phyloP scores from a whole-genome alignment of 2,797 vertebrate genomes.

The Onychomys torridus region DNA sequence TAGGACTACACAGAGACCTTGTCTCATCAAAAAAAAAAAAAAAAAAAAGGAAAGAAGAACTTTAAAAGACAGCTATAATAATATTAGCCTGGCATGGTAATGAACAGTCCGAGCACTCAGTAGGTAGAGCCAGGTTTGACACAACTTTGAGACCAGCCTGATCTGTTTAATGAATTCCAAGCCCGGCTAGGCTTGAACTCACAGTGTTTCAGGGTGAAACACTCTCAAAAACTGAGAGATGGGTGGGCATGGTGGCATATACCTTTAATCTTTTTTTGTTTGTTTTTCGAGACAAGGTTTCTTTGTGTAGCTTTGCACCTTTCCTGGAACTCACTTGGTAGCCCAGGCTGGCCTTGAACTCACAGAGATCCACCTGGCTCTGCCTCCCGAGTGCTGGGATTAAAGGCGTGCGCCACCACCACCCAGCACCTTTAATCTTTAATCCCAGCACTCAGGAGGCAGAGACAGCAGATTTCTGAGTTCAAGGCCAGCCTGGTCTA shows the following conservation, averaged over 20 bases:
- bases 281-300: too few relatives aligned
- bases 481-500: not conserved
- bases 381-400: too few relatives aligned
- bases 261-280: not conserved
- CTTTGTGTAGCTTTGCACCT: too few relatives aligned
- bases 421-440: too few relatives aligned
- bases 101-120: not conserved
- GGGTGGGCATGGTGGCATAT: not conserved
- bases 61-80: not conserved
- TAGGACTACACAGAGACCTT: not conserved
- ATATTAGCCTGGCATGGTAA: not conserved
- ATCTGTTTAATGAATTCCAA: not conserved
- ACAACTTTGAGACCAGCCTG: not conserved
- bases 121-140: too few relatives aligned
- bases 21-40: not conserved
- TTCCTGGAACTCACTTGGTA: too few relatives aligned
- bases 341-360: too few relatives aligned
- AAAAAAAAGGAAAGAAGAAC: not conserved
- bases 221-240: not conserved
- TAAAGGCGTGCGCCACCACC: too few relatives aligned
- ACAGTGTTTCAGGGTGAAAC: not conserved
- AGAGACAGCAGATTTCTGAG: not conserved
- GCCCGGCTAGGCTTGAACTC: not conserved
- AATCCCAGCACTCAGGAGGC: not conserved
- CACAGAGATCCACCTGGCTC: too few relatives aligned